Percentiles rank a stretch among this genome's conserved stretches.
Conservation (phyloP, 2,797 vertebrate genomes). For the Clamator glandarius region DNA sequence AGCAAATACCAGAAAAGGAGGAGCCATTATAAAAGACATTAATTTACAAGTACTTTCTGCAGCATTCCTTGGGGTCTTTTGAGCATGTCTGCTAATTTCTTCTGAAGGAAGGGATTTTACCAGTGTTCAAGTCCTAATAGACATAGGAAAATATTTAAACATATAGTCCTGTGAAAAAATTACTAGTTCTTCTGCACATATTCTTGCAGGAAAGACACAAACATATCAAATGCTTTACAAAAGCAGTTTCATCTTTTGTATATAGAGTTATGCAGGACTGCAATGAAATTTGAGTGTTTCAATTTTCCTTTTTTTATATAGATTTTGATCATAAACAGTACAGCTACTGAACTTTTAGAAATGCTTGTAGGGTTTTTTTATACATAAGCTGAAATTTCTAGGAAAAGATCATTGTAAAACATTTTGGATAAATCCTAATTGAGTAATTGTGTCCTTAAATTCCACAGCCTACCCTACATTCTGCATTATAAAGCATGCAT, state of each 20-base stretch:
- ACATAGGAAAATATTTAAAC: background rate
- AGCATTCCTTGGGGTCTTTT: background rate
- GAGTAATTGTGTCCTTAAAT: background rate
- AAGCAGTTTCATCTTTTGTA: background rate
- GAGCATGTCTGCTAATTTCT: background rate
- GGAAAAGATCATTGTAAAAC: accelerated
- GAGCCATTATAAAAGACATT: background rate
- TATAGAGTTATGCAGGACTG: background rate
- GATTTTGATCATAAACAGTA: background rate
- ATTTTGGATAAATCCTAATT: background rate
- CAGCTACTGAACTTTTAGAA: background rate
- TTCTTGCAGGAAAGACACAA: background rate
- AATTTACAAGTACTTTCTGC: background rate
- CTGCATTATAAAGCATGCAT: background rate
- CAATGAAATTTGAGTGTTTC: background rate
- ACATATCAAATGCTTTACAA: background rate
- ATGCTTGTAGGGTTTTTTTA: background rate
- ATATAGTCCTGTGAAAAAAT: background rate
- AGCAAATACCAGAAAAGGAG: background rate
- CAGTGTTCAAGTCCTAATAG: background rate
- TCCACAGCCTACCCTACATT: background rate
- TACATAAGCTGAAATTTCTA: background rate
- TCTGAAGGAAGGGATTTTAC: background rate
- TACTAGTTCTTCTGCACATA: background rate
- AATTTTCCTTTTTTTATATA: background rate